These are phyloP conservation scores for Tipula confusa DNA, from an alignment of 2,888 invertebrate species.

Conservation along the genomic window DNA sequence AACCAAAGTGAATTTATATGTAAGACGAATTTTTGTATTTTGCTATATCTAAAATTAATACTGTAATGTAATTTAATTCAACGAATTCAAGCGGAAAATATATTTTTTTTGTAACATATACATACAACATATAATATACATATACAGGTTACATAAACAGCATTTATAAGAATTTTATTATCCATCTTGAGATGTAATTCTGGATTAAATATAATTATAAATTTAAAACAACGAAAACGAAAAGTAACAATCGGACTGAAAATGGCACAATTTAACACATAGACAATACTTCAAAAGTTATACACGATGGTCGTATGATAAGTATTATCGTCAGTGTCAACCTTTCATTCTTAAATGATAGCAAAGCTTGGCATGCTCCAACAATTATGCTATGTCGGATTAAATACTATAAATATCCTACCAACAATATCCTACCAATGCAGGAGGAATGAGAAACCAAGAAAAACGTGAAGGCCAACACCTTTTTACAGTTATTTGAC, in stretches of 20 bases:
- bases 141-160: neutral
- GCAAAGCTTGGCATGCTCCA: too few species aligned
- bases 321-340: too few species aligned
- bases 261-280: conserved; percentile 9
- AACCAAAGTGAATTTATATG: conserved; percentile 1
- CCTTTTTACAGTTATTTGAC: too few species aligned
- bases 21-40: neutral
- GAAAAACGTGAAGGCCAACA: too few species aligned
- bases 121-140: neutral
- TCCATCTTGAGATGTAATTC: conserved; percentile 14
- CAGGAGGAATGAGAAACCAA: too few species aligned
- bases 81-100: neutral
- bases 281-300: neutral
- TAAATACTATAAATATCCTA: too few species aligned
- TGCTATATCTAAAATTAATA: conserved; percentile 3
- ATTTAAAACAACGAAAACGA: neutral
- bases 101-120: neutral
- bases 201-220: conserved; percentile 20
- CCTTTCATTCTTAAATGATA: too few species aligned
- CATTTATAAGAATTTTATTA: neutral
- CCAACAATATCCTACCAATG: too few species aligned
- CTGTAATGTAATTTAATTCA: conserved; percentile 12
- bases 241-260: neutral
- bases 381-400: too few species aligned
- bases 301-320: neutral